A percentile compares a stretch with the other conserved stretches of the same genome.
phyloP scores from a whole-genome alignment of 2,888 invertebrate genomes.

The Hirtodrosophila confusa region DNA sequence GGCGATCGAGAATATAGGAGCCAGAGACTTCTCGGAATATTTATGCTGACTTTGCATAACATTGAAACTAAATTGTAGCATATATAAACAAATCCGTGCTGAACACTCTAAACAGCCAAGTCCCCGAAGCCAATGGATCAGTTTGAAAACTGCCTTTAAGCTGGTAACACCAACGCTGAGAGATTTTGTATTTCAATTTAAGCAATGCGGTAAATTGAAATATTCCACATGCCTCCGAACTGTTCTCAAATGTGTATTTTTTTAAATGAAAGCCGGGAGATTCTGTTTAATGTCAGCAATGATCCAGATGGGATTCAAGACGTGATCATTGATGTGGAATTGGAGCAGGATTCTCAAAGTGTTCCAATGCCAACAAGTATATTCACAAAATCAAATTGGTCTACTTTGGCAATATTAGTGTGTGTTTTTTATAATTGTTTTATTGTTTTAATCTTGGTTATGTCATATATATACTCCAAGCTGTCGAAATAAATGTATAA shows the following conservation, averaged over 20 bases:
- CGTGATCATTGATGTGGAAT: slow-evolving; percentile 7
- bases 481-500: slow-evolving; percentile 13
- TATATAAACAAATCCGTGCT: not conserved
- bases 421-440: slow-evolving; percentile 49
- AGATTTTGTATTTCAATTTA: not conserved
- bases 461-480: slow-evolving; percentile 11
- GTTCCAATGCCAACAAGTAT: not conserved
- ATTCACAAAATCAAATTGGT: slow-evolving; percentile 5
- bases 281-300: slow-evolving; percentile 22
- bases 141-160: slow-evolving; percentile 38
- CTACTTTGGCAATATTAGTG: slow-evolving; percentile 23
- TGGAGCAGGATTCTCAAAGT: not conserved
- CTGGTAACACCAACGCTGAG: slow-evolving; percentile 24
- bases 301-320: not conserved
- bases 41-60: slow-evolving; percentile 39
- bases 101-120: not conserved
- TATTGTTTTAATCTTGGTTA: slow-evolving; percentile 38
- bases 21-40: slow-evolving; percentile 11
- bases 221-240: not conserved
- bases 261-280: slow-evolving; percentile 37
- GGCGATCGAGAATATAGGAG: not conserved
- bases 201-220: slow-evolving; percentile 26
- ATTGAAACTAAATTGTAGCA: slow-evolving; percentile 8
- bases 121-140: slow-evolving; percentile 15
- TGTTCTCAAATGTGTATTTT: not conserved